Evolutionary conservation across 1,140 invertebrate species (phyloP), one percentile per base, ranked within the genome.

Genomic region (Chironomus striatipennis): DNA sequence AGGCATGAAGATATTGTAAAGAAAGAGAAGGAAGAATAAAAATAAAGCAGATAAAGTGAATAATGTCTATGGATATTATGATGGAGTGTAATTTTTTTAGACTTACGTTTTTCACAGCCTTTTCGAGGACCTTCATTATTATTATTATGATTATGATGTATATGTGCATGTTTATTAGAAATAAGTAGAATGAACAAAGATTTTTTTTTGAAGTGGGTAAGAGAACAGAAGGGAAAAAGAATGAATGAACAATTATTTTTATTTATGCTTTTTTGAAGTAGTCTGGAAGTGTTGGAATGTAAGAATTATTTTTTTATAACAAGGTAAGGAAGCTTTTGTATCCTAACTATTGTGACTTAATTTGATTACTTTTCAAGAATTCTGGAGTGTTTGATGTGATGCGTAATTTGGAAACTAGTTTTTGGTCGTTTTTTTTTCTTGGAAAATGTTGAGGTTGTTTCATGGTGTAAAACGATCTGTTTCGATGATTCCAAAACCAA

Each of bases 81-180:
- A 64, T 73, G 20, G 9, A 73, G 24, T 34, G 24, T 5, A 57
- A 24, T 42, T 42, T 34, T 18, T 73, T 43, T 65, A 70, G 75
- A 86, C 89, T 86, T 84, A 93, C 92, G 90, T 87, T 92, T 93
- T 79, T 89, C 90, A 84, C 92, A 93, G 77, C 91, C 92, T 79
- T 88, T 90, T 75, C 65, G 65, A 21, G 65, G 20, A 70, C 18
- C 65, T 70, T 70, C 9, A 70, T 8, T 57, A 34, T 34, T 34
- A 34, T 34, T 34, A 34, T 34, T 2, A 34, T 34, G 24, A 34
- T 34, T 34, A 34, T 34, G 24, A 34, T 34, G 24, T 34, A 34
- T 34, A 34, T 34, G 24, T 34, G 24, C 24, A 34, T 34, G 24
- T 34, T 34, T 34, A 5, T 34, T 34, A 34, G 24, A 57, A n/a